Conservation (phyloP, 2,113 vertebrate genomes). For the Rousettus leschenaultii region DNA sequence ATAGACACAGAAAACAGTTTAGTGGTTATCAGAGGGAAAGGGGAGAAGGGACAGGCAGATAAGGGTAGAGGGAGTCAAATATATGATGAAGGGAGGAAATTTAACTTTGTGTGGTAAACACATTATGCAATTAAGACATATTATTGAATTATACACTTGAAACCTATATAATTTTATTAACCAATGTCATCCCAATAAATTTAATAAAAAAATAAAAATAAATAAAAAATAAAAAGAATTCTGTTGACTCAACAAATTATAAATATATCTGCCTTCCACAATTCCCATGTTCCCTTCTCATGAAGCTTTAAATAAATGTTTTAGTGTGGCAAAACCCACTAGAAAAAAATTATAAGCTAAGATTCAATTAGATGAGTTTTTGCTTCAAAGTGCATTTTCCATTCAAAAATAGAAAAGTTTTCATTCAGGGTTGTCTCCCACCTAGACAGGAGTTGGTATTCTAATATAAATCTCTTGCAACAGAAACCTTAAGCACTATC, state of each 20-base stretch:
- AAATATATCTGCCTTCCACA: slow-evolving; percentile 11
- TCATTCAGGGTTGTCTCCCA: not conserved
- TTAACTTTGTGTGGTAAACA: too few relatives aligned
- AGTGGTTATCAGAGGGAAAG: too few relatives aligned
- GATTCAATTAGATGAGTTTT: not conserved
- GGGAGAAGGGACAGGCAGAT: too few relatives aligned
- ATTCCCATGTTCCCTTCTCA: not conserved
- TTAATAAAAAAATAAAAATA: too few relatives aligned
- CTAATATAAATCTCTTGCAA: not conserved
- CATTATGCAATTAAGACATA: too few relatives aligned
- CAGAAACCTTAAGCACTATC: not conserved
- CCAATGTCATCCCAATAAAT: too few relatives aligned
- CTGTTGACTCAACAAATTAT: not conserved
- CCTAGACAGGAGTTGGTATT: not conserved
- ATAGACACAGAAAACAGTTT: too few relatives aligned
- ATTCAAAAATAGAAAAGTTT: not conserved
- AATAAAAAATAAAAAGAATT: not conserved
- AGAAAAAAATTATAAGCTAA: not conserved
- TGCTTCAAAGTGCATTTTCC: not conserved
- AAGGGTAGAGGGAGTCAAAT: too few relatives aligned
- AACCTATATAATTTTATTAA: too few relatives aligned
- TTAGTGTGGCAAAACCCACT: not conserved
- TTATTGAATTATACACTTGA: too few relatives aligned
- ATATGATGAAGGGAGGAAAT: too few relatives aligned
- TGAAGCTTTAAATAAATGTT: not conserved